Evolutionary conservation across 2,113 vertebrate genomes (phyloP).

Genomic region (Chloroceryle aenea): DNA sequence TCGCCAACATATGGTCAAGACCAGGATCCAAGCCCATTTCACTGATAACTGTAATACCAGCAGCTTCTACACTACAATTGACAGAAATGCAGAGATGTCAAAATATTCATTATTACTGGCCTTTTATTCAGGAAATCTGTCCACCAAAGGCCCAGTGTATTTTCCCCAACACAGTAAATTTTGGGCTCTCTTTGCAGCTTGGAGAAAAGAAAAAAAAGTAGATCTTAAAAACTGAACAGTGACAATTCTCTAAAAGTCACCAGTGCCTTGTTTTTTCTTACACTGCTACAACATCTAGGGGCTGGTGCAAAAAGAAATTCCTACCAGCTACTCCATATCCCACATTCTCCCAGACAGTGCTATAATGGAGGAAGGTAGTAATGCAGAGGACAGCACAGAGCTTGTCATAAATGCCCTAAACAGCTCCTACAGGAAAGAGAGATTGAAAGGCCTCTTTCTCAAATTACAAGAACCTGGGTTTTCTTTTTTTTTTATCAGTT

Average conservation of each 20-base stretch:
- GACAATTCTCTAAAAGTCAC: neutral
- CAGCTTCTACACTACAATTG: constrained; percentile 82
- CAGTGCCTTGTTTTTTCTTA: neutral
- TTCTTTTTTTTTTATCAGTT: neutral
- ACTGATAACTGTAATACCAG: constrained; percentile 89
- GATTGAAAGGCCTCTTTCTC: neutral
- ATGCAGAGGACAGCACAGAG: neutral
- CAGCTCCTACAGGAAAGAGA: neutral
- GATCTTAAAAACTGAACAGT: neutral
- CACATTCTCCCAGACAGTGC: neutral
- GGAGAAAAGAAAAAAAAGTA: neutral
- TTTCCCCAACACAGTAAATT: neutral
- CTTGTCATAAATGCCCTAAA: neutral
- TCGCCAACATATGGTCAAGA: constrained; percentile 97
- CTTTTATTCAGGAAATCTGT: neutral
- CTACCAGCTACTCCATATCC: neutral
- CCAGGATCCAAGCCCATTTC: constrained; percentile 98
- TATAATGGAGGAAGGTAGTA: neutral
- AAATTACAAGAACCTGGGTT: neutral
- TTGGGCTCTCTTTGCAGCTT: neutral
- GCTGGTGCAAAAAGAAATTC: neutral
- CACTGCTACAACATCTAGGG: neutral
- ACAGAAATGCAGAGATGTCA: constrained; percentile 9
- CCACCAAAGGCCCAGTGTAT: neutral
- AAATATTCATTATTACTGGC: neutral